Conservation (phyloP, 1,140 invertebrate species). For the Chlorops oryzae region DNA sequence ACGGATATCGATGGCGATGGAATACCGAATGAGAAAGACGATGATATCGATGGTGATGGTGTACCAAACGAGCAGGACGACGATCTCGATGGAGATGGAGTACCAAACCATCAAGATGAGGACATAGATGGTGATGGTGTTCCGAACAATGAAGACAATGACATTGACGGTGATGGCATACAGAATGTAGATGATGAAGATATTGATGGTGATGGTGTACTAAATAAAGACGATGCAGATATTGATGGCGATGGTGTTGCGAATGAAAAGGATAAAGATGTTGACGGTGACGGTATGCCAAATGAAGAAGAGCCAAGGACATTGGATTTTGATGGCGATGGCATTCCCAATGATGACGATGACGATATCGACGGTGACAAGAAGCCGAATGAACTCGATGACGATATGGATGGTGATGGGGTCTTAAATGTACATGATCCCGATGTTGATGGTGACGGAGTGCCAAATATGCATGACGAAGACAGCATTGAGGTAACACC, state of each 20-base stretch:
- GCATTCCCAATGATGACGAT: slow-evolving; percentile 33
- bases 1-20: slow-evolving; percentile 40
- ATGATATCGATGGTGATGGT: slow-evolving; percentile 39
- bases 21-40: slow-evolving; percentile 38
- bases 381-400: slow-evolving; percentile 24
- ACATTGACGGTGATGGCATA: slow-evolving; percentile 36
- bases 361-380: slow-evolving; percentile 24
- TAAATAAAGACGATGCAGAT: neutral
- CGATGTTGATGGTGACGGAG: slow-evolving; percentile 45
- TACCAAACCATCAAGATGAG: slow-evolving; percentile 36
- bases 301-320: slow-evolving; percentile 29
- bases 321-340: slow-evolving; percentile 43
- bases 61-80: slow-evolving; percentile 38
- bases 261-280: slow-evolving; percentile 20
- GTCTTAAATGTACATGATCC: slow-evolving; percentile 40
- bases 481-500: slow-evolving; percentile 25
- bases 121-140: slow-evolving; percentile 34
- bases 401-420: slow-evolving; percentile 37
- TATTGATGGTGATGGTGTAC: slow-evolving; percentile 7
- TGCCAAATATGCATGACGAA: slow-evolving; percentile 29
- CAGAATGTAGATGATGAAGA: slow-evolving; percentile 26
- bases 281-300: slow-evolving; percentile 29
- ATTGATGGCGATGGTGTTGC: neutral
- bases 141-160: slow-evolving; percentile 28
- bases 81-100: slow-evolving; percentile 47